Conservation (phyloP, 2,888 invertebrate species). For the Gryllus longicercus region DNA sequence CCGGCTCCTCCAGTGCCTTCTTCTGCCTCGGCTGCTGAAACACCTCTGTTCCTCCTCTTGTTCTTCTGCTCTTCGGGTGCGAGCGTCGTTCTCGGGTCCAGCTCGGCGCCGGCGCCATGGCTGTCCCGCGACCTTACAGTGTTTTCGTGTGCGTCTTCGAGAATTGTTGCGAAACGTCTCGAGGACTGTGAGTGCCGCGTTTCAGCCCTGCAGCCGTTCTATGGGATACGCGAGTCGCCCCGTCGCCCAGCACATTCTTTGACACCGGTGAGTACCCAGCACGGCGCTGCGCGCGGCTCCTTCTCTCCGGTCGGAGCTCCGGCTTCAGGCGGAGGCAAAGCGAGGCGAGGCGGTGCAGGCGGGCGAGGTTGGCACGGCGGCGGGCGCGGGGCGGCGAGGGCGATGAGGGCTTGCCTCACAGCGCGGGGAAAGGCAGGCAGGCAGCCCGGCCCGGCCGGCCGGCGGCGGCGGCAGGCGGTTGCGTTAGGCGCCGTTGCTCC, state of each 20-base stretch:
- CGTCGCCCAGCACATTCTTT: too few species aligned
- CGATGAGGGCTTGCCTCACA: too few species aligned
- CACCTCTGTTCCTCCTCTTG: background rate
- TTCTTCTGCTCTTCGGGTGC: background rate
- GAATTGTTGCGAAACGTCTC: constrained; percentile 17
- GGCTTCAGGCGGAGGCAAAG: too few species aligned
- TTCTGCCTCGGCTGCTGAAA: background rate
- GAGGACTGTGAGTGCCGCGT: background rate
- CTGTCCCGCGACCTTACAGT: background rate
- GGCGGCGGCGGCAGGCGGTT: background rate
- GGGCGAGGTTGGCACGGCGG: too few species aligned
- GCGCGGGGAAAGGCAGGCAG: background rate
- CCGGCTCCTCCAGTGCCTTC: background rate
- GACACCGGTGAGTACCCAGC: too few species aligned
- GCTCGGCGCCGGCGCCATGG: background rate
- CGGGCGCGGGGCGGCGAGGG: too few species aligned
- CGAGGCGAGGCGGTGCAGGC: too few species aligned
- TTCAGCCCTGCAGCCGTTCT: background rate
- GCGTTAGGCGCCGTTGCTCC: constrained; percentile 17
- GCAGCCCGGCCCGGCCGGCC: background rate
- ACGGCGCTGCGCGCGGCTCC: too few species aligned
- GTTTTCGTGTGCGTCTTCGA: constrained; percentile 1
- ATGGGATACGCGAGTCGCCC: too few species aligned
- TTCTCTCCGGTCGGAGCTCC: too few species aligned
- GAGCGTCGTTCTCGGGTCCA: background rate